A percentile compares a stretch with the other conserved stretches of the same genome.
phyloP scores from a whole-genome alignment of 2,888 invertebrate species.

The Barypeithes pellucidus region DNA sequence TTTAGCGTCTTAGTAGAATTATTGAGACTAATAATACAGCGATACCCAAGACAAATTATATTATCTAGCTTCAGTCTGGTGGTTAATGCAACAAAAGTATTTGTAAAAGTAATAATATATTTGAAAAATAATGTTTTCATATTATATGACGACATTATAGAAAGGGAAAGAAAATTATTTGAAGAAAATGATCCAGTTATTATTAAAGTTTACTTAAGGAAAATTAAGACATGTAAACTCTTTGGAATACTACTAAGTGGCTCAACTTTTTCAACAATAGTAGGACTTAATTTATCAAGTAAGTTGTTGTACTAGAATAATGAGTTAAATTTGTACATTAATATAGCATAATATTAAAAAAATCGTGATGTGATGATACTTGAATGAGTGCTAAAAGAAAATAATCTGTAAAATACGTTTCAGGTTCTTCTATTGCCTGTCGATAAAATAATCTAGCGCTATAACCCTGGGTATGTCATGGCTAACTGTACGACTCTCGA shows the following conservation, averaged over 20 bases:
- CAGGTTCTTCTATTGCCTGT: no score
- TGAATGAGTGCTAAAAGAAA: no score
- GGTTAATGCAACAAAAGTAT: conserved; percentile 20
- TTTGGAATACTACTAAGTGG: background rate
- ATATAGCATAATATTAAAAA: no score
- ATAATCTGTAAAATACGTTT: no score
- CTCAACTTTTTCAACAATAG: conserved; percentile 4
- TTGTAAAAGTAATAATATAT: conserved; percentile 21
- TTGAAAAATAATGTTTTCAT: conserved; percentile 14
- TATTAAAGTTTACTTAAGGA: conserved; percentile 17
- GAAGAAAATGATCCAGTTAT: conserved; percentile 15
- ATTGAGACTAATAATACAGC: conserved; percentile 1
- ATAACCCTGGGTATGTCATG: no score
- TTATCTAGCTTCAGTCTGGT: conserved; percentile 17
- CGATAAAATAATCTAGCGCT: no score
- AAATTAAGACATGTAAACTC: conserved; percentile 3
- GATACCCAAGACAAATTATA: conserved; percentile 13
- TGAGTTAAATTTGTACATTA: no score
- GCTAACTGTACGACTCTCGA: no score
- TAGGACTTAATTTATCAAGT: conserved; percentile 4
- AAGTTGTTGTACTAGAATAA: no score
- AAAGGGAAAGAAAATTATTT: conserved; percentile 23
- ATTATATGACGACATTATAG: conserved; percentile 23
- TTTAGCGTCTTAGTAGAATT: conserved; percentile 11
- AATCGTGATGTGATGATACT: no score